phyloP scores from a whole-genome alignment of 2,797 vertebrate genomes.

The Tenualosa ilisha region DNA sequence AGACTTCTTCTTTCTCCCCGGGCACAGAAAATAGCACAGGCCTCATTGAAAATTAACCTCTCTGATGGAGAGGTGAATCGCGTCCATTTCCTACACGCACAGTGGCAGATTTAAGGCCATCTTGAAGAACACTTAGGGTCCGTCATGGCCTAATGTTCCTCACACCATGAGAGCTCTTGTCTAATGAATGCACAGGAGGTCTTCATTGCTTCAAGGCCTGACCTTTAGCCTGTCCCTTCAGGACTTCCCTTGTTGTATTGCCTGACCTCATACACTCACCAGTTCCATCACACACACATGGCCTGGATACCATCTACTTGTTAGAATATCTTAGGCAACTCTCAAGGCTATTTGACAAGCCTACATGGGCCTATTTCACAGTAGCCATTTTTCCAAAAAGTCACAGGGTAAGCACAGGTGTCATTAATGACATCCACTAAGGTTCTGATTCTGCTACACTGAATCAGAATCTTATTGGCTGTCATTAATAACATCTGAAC shows the following conservation, averaged over 20 bases:
- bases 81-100: background rate
- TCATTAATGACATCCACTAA: no score
- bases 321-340: background rate
- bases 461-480: no score
- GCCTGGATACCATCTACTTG: background rate
- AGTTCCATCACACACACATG: background rate
- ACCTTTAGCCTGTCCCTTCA: background rate
- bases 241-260: background rate
- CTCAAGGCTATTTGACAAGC: background rate
- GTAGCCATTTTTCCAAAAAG: background rate
- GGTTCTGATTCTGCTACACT: no score
- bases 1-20: background rate
- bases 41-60: conserved; percentile 9
- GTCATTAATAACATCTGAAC: no score
- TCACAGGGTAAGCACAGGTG: no score
- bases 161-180: background rate
- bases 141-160: conserved; percentile 3
- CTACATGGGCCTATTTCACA: no score
- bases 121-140: conserved; percentile 23
- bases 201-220: conserved; percentile 20
- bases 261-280: conserved; percentile 20
- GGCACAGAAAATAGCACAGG: background rate
- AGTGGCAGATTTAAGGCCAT: conserved; percentile 12
- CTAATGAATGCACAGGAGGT: conserved; percentile 18
- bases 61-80: background rate